Conservation (phyloP, 2,113 vertebrate species). For the Catagonus wagneri region DNA sequence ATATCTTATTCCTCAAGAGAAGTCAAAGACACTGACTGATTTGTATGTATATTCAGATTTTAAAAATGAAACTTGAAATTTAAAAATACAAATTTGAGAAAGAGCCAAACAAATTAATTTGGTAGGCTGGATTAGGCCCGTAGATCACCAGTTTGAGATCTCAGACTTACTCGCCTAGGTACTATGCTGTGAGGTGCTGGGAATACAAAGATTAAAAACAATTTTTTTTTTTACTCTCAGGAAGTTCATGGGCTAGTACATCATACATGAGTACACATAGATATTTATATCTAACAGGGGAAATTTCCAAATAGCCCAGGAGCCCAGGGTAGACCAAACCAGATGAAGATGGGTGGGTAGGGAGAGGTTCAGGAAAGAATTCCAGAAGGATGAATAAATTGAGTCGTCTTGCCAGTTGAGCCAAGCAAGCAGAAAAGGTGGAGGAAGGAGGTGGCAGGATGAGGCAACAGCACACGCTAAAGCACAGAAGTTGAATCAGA, state of each 20-base stretch:
- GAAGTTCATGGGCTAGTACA: neutral
- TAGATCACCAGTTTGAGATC: neutral
- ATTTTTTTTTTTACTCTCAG: neutral
- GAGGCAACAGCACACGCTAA: neutral
- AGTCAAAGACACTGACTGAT: neutral
- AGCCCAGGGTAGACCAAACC: neutral
- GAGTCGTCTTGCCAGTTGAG: neutral
- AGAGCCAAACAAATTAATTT: neutral
- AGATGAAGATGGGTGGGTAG: neutral
- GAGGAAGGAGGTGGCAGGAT: neutral
- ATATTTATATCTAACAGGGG: neutral
- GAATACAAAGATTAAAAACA: neutral
- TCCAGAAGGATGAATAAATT: neutral
- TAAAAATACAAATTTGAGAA: neutral
- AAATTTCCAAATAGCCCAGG: neutral
- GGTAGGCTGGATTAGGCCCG: neutral
- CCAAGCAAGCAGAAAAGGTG: neutral
- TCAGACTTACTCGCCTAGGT: neutral
- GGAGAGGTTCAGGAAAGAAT: neutral
- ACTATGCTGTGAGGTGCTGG: neutral
- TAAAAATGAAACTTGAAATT: neutral
- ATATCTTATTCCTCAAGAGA: neutral
- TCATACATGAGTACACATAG: neutral
- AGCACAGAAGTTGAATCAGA: neutral
- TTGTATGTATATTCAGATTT: neutral